Evolutionary conservation across 1,140 invertebrate genomes (phyloP).

Genomic region (Platorchestia sp.): DNA sequence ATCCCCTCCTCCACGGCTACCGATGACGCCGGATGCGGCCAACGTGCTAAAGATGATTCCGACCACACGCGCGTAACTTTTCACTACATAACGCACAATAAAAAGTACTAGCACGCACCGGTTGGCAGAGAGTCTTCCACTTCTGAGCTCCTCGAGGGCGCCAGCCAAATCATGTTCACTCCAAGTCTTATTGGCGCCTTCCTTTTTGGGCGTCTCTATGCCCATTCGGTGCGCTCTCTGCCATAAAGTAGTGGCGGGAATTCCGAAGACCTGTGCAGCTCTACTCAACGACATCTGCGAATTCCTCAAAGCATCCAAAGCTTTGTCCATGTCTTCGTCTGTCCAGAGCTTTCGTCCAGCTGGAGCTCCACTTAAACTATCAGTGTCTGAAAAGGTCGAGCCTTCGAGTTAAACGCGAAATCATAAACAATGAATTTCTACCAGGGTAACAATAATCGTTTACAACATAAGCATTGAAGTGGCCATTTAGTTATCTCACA

Average conservation of each 20-base stretch:
- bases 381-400: conserved; percentile 70
- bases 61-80: no score
- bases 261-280: conserved; percentile 86
- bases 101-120: conserved; percentile 57
- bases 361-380: conserved; percentile 64
- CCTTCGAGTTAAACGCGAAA: not conserved
- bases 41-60: no score
- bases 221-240: conserved; percentile 80
- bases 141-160: conserved; percentile 67
- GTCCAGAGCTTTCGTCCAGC: conserved; percentile 81
- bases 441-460: no score
- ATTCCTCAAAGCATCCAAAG: conserved; percentile 85
- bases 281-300: conserved; percentile 90
- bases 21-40: no score
- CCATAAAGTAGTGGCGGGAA: conserved; percentile 91
- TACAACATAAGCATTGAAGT: no score
- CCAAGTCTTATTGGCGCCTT: conserved; percentile 88
- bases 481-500: no score
- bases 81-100: no score
- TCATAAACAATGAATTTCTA: not conserved
- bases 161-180: conserved; percentile 82
- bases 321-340: conserved; percentile 88
- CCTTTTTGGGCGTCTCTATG: conserved; percentile 91
- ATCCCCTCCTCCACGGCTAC: no score
- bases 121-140: conserved; percentile 65